Conservation (phyloP, 2,113 vertebrate genomes). For the Platanista minor region DNA sequence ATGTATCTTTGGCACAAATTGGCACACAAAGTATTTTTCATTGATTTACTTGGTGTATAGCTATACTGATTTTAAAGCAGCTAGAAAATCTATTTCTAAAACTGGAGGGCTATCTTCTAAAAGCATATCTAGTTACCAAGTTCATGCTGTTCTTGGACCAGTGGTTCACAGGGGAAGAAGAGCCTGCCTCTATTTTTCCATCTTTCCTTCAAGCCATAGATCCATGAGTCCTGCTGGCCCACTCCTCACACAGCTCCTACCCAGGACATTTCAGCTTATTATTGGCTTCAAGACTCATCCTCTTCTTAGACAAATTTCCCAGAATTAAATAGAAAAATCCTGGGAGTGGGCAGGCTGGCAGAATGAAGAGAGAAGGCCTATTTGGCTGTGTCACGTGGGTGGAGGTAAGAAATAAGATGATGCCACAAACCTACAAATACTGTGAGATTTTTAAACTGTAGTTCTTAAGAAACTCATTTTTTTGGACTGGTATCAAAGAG, state of each 20-base stretch:
- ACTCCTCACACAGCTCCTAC: not conserved
- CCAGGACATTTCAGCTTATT: not conserved
- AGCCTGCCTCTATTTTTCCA: not conserved
- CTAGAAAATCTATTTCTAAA: conserved; percentile 62
- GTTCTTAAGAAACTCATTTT: not conserved
- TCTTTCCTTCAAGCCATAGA: not conserved
- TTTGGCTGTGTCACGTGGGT: not conserved
- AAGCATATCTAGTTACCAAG: conserved; percentile 44
- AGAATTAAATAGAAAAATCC: conserved; percentile 24
- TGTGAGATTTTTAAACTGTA: not conserved
- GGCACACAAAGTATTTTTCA: conserved; percentile 14
- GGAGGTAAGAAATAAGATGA: not conserved
- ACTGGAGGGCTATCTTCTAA: conserved; percentile 37
- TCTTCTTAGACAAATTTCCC: not conserved
- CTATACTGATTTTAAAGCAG: conserved; percentile 54
- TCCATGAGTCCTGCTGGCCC: not conserved
- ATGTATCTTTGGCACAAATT: not conserved
- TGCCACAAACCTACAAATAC: not conserved
- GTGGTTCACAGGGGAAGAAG: not conserved
- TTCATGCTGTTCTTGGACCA: conserved; percentile 33
- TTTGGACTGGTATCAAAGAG: not conserved
- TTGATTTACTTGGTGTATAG: conserved; percentile 46
- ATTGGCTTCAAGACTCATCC: not conserved
- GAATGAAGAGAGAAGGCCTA: not conserved
- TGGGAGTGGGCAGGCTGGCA: not conserved